Percentiles rank a stretch among this genome's conserved stretches.
Conservation (phyloP, 2,888 invertebrate genomes). For the Perizoma affinitatum region DNA sequence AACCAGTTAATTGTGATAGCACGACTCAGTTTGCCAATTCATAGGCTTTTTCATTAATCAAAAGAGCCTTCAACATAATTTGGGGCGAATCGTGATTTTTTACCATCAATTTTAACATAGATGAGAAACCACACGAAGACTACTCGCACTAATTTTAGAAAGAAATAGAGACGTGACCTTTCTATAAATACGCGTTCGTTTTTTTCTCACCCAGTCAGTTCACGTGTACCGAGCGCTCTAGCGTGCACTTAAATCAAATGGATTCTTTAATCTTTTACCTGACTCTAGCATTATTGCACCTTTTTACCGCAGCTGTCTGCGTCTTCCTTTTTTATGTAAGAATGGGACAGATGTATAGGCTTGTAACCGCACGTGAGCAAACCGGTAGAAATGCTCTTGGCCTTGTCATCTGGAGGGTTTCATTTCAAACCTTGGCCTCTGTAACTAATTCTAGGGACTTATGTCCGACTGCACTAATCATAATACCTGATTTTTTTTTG, state of each 20-base stretch:
- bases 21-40: conserved; percentile 20
- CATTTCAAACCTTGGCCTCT: conserved; percentile 26
- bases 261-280: conserved; percentile 18
- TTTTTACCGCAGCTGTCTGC: conserved; percentile 11
- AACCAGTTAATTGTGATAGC: conserved; percentile 3
- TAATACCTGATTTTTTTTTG: too few species aligned
- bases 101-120: conserved; percentile 24
- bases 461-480: too few species aligned
- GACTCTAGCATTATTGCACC: conserved; percentile 14
- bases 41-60: conserved; percentile 41
- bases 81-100: conserved; percentile 24
- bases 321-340: conserved; percentile 5
- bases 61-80: conserved; percentile 41
- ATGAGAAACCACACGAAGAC: conserved; percentile 19
- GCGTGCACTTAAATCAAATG: conserved; percentile 12
- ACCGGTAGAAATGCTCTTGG: conserved; percentile 46
- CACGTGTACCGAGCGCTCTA: conserved; percentile 24
- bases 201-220: conserved; percentile 14
- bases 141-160: conserved; percentile 28
- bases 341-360: conserved; percentile 9
- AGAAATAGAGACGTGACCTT: conserved; percentile 27
- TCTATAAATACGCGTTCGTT: conserved; percentile 33
- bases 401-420: conserved; percentile 56
- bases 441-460: conserved; percentile 2
- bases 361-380: conserved; percentile 35